Conservation (phyloP, 2,888 invertebrate species). For the Physocephala rufipes region DNA sequence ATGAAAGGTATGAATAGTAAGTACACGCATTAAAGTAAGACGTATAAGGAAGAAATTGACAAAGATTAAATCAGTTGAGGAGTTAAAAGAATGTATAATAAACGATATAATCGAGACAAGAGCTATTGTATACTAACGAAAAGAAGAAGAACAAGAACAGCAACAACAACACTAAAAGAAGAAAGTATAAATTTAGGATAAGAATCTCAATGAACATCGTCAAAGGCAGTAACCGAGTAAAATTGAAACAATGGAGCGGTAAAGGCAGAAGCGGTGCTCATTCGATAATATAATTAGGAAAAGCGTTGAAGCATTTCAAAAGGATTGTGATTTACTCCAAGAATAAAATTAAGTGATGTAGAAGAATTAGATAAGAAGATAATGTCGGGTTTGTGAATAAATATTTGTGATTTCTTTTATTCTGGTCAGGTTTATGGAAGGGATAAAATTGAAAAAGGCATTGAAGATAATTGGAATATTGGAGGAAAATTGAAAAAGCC, state of each 20-base stretch:
- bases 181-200: background rate
- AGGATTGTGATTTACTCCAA: no score
- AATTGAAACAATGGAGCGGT: background rate
- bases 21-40: no score
- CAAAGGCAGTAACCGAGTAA: background rate
- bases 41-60: no score
- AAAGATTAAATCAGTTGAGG: slow-evolving; percentile 6
- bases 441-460: no score
- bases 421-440: no score
- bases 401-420: no score
- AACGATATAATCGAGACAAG: background rate
- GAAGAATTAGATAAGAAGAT: no score
- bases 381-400: no score
- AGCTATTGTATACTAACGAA: background rate
- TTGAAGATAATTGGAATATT: no score
- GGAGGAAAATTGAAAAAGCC: no score
- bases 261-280: background rate
- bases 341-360: no score
- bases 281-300: background rate
- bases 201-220: slow-evolving; percentile 3
- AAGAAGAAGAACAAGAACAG: background rate
- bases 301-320: background rate
- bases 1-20: no score
- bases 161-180: slow-evolving; percentile 9
- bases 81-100: slow-evolving; percentile 28